A percentile compares a stretch with the other conserved stretches of the same genome.
Evolutionary conservation across 2,113 vertebrate species (phyloP).

Genomic region (Urocitellus parryii): DNA sequence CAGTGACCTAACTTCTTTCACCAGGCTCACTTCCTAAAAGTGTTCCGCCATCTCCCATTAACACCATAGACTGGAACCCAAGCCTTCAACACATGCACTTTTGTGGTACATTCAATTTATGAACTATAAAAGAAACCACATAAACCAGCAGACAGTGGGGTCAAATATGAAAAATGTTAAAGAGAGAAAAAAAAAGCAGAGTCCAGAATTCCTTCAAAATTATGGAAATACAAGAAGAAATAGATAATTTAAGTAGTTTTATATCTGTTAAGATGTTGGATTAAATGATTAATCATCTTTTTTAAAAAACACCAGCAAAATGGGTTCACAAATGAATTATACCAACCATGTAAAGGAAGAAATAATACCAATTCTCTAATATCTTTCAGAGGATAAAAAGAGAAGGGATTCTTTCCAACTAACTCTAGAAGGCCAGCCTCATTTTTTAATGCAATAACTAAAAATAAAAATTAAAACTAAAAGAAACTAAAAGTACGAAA

Average conservation of each 20-base stretch:
- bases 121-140: too few relatives aligned
- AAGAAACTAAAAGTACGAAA: background rate
- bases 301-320: background rate
- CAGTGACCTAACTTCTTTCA: background rate
- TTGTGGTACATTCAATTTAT: background rate
- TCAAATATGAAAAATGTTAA: background rate
- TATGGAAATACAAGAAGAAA: background rate
- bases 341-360: background rate
- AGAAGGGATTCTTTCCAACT: background rate
- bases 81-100: fast-evolving
- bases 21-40: background rate
- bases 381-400: background rate
- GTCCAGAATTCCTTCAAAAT: background rate
- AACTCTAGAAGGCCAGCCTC: background rate
- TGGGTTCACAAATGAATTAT: background rate
- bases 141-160: background rate
- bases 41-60: too few relatives aligned
- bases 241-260: background rate
- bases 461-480: background rate
- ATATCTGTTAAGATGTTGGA: background rate
- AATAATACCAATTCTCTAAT: background rate
- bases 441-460: background rate
- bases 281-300: background rate
- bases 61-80: background rate
- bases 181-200: background rate